A percentile compares a stretch with the other conserved stretches of the same genome.
Evolutionary conservation across 2,797 vertebrate genomes (phyloP).

Genomic region (Okamejei kenojei): DNA sequence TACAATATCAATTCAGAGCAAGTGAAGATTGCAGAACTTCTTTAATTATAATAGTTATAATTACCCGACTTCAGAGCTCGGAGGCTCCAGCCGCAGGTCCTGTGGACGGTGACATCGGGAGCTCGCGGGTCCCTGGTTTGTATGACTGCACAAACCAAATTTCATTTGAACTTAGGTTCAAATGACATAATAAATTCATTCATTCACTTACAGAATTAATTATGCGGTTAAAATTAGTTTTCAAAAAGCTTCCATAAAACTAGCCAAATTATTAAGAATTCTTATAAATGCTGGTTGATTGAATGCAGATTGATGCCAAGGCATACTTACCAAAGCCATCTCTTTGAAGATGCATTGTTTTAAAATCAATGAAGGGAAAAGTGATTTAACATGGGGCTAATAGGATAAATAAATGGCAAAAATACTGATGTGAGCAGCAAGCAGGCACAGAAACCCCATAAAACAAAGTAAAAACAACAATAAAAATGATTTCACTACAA

Average conservation of each 20-base stretch:
- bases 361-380: conserved; percentile 97
- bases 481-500: not conserved
- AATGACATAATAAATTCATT: too few species aligned
- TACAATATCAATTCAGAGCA: not conserved
- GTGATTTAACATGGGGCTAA: conserved; percentile 81
- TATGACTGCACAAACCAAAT: too few species aligned
- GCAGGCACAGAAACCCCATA: conserved; percentile 44
- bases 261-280: not conserved
- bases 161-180: too few species aligned
- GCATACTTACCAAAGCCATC: conserved; percentile 89
- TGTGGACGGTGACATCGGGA: too few species aligned
- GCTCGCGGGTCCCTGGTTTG: too few species aligned
- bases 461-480: conserved; percentile 28
- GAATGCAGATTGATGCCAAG: conserved; percentile 57
- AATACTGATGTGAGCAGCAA: conserved; percentile 78
- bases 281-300: conserved; percentile 44
- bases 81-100: too few species aligned
- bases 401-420: conserved; percentile 76
- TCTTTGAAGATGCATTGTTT: conserved; percentile 96
- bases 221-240: not conserved
- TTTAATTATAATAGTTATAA: not conserved
- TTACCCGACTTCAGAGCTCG: too few species aligned
- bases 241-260: conserved; percentile 6
- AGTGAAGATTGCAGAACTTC: not conserved
- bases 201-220: not conserved